phyloP scores from a whole-genome alignment of 2,113 vertebrate genomes.

The Hipposideros armiger region DNA sequence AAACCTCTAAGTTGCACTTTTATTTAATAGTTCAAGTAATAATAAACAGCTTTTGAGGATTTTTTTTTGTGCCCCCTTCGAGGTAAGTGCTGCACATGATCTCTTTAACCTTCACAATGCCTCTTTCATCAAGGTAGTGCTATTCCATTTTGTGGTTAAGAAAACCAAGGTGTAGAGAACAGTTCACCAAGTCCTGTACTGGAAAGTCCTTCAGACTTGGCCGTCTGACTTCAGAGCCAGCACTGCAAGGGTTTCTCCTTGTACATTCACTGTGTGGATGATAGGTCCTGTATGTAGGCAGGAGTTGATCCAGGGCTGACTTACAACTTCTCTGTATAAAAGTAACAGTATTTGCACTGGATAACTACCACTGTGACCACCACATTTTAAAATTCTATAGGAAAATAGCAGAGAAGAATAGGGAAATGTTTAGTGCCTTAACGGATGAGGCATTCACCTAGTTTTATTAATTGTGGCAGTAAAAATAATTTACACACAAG shows the following conservation, averaged over 20 bases:
- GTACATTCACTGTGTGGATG: neutral
- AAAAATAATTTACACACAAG: constrained; percentile 27
- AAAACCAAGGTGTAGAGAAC: neutral
- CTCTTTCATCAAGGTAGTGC: neutral
- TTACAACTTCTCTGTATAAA: constrained; percentile 30
- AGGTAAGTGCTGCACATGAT: neutral
- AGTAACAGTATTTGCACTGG: constrained; percentile 2
- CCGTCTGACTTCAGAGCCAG: neutral
- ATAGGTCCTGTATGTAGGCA: neutral
- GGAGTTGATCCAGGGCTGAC: neutral
- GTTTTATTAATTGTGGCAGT: constrained; percentile 41
- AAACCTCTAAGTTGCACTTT: neutral
- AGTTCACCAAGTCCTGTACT: neutral
- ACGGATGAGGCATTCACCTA: neutral
- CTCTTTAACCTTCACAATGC: neutral
- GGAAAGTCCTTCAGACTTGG: neutral
- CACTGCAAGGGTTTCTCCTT: neutral
- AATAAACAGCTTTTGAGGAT: neutral
- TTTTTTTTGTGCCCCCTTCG: neutral
- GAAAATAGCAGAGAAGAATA: constrained; percentile 22
- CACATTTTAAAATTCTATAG: neutral
- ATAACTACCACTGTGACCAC: neutral
- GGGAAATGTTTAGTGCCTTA: neutral
- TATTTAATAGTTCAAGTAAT: neutral
- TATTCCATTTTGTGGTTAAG: neutral